Evolutionary conservation across 2,113 vertebrate genomes (phyloP).

Genomic region (Epinephelus lanceolatus): DNA sequence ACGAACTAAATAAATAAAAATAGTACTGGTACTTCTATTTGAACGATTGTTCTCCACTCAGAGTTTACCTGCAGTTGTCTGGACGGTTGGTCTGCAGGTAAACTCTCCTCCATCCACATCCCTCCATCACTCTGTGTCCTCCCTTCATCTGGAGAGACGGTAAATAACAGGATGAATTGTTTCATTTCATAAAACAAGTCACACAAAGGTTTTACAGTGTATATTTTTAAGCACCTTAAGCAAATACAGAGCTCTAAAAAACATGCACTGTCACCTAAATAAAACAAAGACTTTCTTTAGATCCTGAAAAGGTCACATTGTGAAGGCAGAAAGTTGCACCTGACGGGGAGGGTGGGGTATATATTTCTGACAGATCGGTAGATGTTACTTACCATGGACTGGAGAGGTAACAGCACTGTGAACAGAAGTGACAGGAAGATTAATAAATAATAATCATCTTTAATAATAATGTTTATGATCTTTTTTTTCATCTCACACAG

Average conservation of each 20-base stretch:
- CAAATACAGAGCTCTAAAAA: not conserved
- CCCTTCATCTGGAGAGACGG: conserved; percentile 8
- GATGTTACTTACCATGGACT: conserved; percentile 35
- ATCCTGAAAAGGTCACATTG: too few relatives aligned
- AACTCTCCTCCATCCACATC: conserved; percentile 17
- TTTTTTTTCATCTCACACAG: not conserved
- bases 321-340: too few relatives aligned
- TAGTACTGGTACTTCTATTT: not conserved
- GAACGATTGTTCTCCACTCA: not conserved
- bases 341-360: too few relatives aligned
- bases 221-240: not conserved
- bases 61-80: conserved; percentile 43
- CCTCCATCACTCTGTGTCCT: not conserved
- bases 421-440: conserved; percentile 26
- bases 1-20: too few relatives aligned
- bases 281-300: too few relatives aligned
- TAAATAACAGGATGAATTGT: not conserved
- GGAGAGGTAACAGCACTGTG: conserved; percentile 36
- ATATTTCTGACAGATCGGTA: not conserved
- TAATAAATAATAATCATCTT: not conserved
- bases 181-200: not conserved
- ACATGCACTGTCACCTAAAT: too few relatives aligned
- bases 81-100: not conserved
- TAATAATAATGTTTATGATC: not conserved
- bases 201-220: not conserved